These are phyloP conservation scores for Halcyon smyrnensis DNA, from an alignment of 2,797 vertebrate species.

Conservation along the genomic window DNA sequence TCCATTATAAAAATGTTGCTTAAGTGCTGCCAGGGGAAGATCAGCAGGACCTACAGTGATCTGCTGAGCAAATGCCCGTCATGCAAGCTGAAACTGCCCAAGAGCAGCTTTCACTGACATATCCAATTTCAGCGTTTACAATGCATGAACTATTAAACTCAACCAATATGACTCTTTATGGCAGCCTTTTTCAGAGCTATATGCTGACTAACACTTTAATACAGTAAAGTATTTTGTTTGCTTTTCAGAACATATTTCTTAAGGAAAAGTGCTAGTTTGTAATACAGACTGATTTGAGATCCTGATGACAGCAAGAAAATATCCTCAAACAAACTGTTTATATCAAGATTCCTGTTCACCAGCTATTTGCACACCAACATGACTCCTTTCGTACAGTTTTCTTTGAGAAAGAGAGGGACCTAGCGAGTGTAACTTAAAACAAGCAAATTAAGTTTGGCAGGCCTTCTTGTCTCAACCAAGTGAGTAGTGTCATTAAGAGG, in stretches of 20 bases:
- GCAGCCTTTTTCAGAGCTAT: slow-evolving; percentile 13
- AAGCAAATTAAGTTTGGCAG: background rate
- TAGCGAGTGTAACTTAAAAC: background rate
- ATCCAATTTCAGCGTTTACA: slow-evolving; percentile 61
- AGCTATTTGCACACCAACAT: background rate
- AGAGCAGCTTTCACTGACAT: slow-evolving; percentile 54
- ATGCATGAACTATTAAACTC: slow-evolving; percentile 58
- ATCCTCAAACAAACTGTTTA: background rate
- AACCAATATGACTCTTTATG: background rate
- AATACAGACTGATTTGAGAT: background rate
- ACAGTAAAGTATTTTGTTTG: slow-evolving; percentile 14
- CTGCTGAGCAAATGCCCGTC: slow-evolving; percentile 40
- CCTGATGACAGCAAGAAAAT: background rate
- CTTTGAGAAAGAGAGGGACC: background rate
- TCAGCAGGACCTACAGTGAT: slow-evolving; percentile 18
- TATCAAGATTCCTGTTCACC: background rate
- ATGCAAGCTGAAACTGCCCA: slow-evolving; percentile 50
- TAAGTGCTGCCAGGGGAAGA: slow-evolving; percentile 33
- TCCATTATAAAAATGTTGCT: slow-evolving; percentile 15
- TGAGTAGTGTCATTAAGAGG: background rate
- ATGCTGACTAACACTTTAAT: slow-evolving; percentile 25
- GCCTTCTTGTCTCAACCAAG: background rate
- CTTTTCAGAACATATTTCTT: slow-evolving; percentile 15
- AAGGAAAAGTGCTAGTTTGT: background rate
- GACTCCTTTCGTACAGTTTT: background rate